Percentiles rank a stretch among this genome's conserved stretches.
Conservation (phyloP, 92 coral and sea anemone genomes). For the Phenganax marumi region DNA sequence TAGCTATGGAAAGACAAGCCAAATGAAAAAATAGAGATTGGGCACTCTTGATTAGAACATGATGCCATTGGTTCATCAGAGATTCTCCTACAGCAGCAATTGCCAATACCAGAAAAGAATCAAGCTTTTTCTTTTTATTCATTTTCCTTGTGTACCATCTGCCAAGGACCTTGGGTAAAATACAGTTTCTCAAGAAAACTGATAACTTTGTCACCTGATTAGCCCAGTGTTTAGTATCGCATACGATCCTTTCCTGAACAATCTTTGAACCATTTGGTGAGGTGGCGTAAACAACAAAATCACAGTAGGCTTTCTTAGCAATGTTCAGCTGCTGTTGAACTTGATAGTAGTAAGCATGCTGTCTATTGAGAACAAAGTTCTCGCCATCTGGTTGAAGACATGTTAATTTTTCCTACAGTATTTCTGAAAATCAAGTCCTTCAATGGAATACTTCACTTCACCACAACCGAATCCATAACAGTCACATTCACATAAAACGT, state of each 20-base stretch:
- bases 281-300: slow-evolving; percentile 33
- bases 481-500: slow-evolving; percentile 49
- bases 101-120: slow-evolving; percentile 13
- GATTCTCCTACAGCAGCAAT: slow-evolving; percentile 57
- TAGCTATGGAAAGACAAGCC: slow-evolving; percentile 47
- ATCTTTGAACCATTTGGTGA: background rate
- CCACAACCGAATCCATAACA: slow-evolving; percentile 63
- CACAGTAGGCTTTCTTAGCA: slow-evolving; percentile 48
- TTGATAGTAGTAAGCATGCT: slow-evolving; percentile 55
- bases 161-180: slow-evolving; percentile 59
- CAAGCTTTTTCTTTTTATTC: slow-evolving; percentile 17
- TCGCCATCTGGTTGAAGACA: slow-evolving; percentile 41
- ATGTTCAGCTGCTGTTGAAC: slow-evolving; percentile 58
- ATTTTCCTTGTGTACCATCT: slow-evolving; percentile 66
- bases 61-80: slow-evolving; percentile 39
- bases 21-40: slow-evolving; percentile 54
- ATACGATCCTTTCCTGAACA: slow-evolving; percentile 22
- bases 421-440: slow-evolving; percentile 55
- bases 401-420: slow-evolving; percentile 43
- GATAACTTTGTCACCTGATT: slow-evolving; percentile 45
- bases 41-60: slow-evolving; percentile 58
- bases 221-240: slow-evolving; percentile 55
- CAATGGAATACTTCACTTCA: slow-evolving; percentile 55
- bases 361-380: slow-evolving; percentile 45
- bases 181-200: slow-evolving; percentile 55